Evolutionary conservation across 2,888 invertebrate genomes (phyloP), one percentile per base, ranked within the genome.

Genomic region (Drosophila phalerata): DNA sequence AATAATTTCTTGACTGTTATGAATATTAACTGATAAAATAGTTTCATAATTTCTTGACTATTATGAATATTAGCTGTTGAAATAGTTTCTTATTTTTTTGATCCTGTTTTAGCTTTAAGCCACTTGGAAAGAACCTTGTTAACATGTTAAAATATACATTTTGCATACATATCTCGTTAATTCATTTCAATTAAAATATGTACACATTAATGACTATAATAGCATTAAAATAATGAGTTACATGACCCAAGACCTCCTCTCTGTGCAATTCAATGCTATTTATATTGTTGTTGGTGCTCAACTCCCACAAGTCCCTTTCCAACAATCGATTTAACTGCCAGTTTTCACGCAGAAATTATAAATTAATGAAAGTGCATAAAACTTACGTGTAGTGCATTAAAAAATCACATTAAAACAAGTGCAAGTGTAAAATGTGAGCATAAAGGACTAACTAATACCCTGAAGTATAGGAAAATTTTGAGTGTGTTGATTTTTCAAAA

Each of bases 191-290:
- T 85, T 83, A 77, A 83, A 74, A 68, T 69, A 67, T 72, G 67
- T 48, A 15, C 52, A 65, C 65, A 53, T 82, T 80, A 83, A 80
- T 77, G 76, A 42, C 56, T 48, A 56, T 79, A 80, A 85, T 62
- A 74, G 69, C 70, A 85, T 84, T 84, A 77, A 79, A 88, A 83
- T 80, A 88, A 85, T 88, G 83, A 74, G 76, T 83, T 88, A 79
- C 77, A 69, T 63, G 69, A 49, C 40, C 57, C 52, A 52, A 48
- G 55, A 56, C 38, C 19, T 5, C 13, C 15, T 13, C 17, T 28
- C 34, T 9, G 28, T 58, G 45, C 61, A 55, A 73, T 65, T 53
- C 47, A 64, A 53, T 58, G 65, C 61, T 47, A 58, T 73, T 58
- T 58, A 56, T 68, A 60, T 68, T 25, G 25, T 45, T 49, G 48